Evolutionary conservation across 1,140 invertebrate genomes (phyloP), one percentile per base, ranked within the genome.

Genomic region (Agraylea sexmaculata): DNA sequence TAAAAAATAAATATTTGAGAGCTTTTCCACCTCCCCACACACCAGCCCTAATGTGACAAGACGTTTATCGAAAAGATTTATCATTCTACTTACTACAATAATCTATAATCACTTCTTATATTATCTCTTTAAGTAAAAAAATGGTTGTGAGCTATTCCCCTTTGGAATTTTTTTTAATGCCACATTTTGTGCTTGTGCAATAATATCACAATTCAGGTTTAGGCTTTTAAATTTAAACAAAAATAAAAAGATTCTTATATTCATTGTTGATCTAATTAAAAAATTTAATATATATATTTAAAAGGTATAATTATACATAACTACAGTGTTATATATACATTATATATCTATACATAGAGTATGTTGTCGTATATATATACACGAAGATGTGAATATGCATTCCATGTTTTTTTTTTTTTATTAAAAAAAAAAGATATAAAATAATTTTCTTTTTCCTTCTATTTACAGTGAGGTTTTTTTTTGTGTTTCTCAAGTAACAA

Each of bases 221-320:
- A 68, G 65, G 65, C 65, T 68, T 68, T 66, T 66, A 66, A 68
- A 68, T 68, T 66, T n/a, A n/a, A n/a, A n/a, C n/a, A n/a, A n/a
- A n/a, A n/a, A n/a, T n/a, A n/a, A 66, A 64, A 66, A 64, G 64
- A 68, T 64, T 66, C 43, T 61, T 65, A 66, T 66, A 68, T 68
- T 64, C 61, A 66, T 66, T 66, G 64, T 68, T 68, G 65, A 66
- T 63, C 62, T 66, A 63, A 64, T 66, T 66, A 61, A 62, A 66
- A 68, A 68, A 68, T 68, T 68, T 68, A 68, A 68, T 68, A 68
- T 68, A 66, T 68, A n/a, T n/a, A n/a, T n/a, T n/a, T n/a, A n/a
- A n/a, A n/a, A n/a, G 64, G 66, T 44, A 46, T 50, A 46, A 50
- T 42, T 68, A 68, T 68, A 68, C 62, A 64, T 66, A 66, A 66